Percentiles rank a stretch among this genome's conserved stretches.
Conservation (phyloP, 2,113 vertebrate species). For the Cepphus grylle region DNA sequence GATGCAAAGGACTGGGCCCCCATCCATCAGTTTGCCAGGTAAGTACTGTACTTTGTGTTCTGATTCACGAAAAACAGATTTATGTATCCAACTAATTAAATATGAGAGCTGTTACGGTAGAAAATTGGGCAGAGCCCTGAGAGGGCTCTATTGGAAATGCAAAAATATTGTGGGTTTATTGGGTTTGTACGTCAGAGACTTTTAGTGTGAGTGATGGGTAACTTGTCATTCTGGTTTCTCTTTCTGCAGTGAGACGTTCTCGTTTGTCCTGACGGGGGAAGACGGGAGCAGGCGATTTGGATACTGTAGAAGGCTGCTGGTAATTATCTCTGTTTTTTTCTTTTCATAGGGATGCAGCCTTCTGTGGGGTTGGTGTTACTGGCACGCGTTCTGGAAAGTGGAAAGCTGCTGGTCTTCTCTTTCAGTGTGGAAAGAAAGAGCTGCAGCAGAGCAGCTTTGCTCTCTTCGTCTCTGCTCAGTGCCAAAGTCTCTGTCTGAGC, state of each 20-base stretch:
- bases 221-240: not conserved
- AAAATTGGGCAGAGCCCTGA: not conserved
- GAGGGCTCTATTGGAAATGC: not conserved
- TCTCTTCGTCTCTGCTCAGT: not conserved
- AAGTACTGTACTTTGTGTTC: not conserved
- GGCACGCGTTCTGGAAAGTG: not conserved
- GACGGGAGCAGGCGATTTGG: conserved; percentile 93
- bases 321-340: conserved; percentile 51
- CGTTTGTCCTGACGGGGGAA: conserved; percentile 93
- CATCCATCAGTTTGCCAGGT: conserved; percentile 93
- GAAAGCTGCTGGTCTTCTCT: not conserved
- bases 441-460: not conserved
- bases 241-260: conserved; percentile 88
- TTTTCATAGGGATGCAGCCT: not conserved
- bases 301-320: conserved; percentile 93
- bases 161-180: not conserved
- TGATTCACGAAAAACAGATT: not conserved
- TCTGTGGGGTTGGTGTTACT: not conserved
- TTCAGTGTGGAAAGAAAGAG: not conserved
- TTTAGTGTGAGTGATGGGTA: not conserved
- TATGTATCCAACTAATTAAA: not conserved
- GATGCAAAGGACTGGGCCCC: conserved; percentile 95
- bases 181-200: not conserved
- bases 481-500: not conserved
- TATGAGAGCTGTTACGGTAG: not conserved